Evolutionary conservation across 2,113 vertebrate species (phyloP), one percentile per base, ranked within the genome.

Genomic region (Heterotis niloticus): DNA sequence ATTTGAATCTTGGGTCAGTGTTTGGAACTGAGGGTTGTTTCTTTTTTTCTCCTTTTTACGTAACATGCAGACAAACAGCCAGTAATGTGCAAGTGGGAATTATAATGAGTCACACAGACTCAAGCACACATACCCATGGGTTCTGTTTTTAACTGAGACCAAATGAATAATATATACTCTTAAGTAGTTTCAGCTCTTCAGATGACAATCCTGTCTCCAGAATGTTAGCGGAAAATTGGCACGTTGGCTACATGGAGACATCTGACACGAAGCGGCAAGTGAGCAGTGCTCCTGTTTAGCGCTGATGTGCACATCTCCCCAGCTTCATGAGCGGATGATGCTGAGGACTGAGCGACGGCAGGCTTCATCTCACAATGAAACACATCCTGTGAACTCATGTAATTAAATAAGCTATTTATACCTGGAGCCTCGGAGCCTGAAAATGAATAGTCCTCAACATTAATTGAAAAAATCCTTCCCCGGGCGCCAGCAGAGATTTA

Each of bases 351-450:
- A 74, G 54, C 67, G 78, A 73, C 78, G 65, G 64, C 62, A 12
- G 26, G 51, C 62, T 75, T 78, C 51, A 52, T 52, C 34, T 24
- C 60, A 54, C 69, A 57, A 64, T 34, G 62, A 26, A 80, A 59
- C 52, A 18, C 11, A 57, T 29, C 28, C 71, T 57, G 62, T 29
- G 24, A 67, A 71, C 18, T 51, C 17, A 62, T 44, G 52, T 66
- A 80, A 80, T 80, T 80, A 80, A 80, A 59, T 60, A 56, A 24
- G 64, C 70, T 80, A 80, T 80, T 80, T 79, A 74, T 73, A 79
- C 59, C 60, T 62, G 78, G 60, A 52, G 20, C 62, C 62, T 77
- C 64, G 4, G 62, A 44, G 70, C 59, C 34, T 65, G 44, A 80
- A 67, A 75, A 28, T 60, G 65, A 80, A 80, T 67, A 34, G 26